Evolutionary conservation across 1,140 invertebrate species (phyloP).

Genomic region (Gonioctena quinquepunctata): DNA sequence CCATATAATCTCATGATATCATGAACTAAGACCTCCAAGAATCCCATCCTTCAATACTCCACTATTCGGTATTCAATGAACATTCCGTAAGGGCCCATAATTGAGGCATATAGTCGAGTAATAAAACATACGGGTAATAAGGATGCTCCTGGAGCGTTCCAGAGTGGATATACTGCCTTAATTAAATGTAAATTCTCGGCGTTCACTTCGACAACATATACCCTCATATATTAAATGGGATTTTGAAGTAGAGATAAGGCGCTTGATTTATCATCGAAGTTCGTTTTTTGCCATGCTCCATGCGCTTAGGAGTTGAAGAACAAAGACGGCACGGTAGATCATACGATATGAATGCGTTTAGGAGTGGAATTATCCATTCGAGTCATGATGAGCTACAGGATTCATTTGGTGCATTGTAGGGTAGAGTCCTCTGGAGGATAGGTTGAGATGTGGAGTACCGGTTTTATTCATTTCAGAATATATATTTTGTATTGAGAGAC

Average conservation of each 20-base stretch:
- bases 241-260: background rate
- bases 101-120: background rate
- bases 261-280: background rate
- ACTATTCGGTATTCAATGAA: background rate
- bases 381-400: background rate
- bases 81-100: background rate
- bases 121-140: background rate
- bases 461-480: too few relatives aligned
- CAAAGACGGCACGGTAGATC: background rate
- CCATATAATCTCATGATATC: too few relatives aligned
- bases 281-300: background rate
- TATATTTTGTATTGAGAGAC: too few relatives aligned
- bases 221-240: conserved; percentile 4
- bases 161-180: conserved; percentile 2
- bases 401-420: too few relatives aligned
- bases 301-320: background rate
- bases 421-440: too few relatives aligned
- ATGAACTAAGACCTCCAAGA: too few relatives aligned
- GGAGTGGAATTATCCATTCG: background rate
- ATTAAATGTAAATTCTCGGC: conserved; percentile 2
- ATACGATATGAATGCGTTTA: background rate
- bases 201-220: background rate
- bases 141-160: background rate
- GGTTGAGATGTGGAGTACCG: too few relatives aligned
- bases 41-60: too few relatives aligned